Base-by-base conservation (phyloP, 2,888 invertebrate species). In the Prostheceraeus crozeri region DNA sequence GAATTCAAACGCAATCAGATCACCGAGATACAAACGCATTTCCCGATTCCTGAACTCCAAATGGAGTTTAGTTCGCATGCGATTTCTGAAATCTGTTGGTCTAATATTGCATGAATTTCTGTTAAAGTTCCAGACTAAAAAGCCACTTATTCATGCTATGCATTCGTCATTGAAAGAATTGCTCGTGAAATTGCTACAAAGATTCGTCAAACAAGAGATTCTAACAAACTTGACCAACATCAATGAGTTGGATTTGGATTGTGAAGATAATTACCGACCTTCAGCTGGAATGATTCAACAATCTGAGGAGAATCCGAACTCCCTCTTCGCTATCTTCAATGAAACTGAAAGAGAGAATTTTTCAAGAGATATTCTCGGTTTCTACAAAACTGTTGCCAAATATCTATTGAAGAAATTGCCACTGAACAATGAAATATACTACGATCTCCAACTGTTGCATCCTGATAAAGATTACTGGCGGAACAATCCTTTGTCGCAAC, bases 141-240 rank as follows among this genome's bases (percentile, higher is more conserved):
- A 40, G n/a, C 40, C 40, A 40, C 40, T 40, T 21, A 40, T 40
- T 16, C 40, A 40, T 40, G 40, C 40, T 40, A 16, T 40, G 19
- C 19, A 40, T 21, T 40, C 40, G 19, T 40, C 40, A 40, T 21
- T 40, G 40, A 21, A 16, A 21, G 40, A 40, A 16, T 21, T 40
- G 19, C 40, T 16, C 14, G 19, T 21, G 16, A 40, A 40, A 21
- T 21, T 40, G 14, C 40, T 40, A 21, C 14, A 40, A 16, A 14
- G 40, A 21, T 40, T 40, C 19, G 40, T 40, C 16, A 40, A 40
- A 21, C 40, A 40, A 40, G 40, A 40, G n/a, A n/a, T n/a, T n/a
- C n/a, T n/a, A n/a, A n/a, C n/a, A n/a, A n/a, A n/a, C n/a, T n/a
- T n/a, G n/a, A n/a, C n/a, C 40, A 40, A 40, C 19, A 14, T 40